Evolutionary conservation across 1,140 invertebrate genomes (phyloP), one percentile per base, ranked within the genome.

Genomic region (Cataglyphis hispanica): DNA sequence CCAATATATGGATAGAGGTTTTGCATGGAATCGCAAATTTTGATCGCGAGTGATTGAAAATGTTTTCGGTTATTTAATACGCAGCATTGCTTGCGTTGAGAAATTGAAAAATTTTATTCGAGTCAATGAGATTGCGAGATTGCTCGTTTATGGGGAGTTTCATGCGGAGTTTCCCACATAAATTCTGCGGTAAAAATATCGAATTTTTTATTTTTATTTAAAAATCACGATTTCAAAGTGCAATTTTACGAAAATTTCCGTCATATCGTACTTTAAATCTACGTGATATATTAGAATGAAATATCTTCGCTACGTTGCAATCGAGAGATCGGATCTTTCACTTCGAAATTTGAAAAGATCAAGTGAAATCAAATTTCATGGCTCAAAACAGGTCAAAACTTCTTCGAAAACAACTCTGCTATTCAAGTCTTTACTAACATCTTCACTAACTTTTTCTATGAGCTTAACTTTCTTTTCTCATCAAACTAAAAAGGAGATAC

Each of bases 321-420:
- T n/a, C 25, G 25, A 40, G 19, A 63, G 66, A 67, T 67, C 76
- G 11, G 34, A 13, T 13, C 16, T 7, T 40, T 70, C 19, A 8
- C 8, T 7, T 0, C 22, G 5, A 19, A 5, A 11, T 56, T 2
- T 5, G 13, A 13, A 19, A 56, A 16, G 50, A 80, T 80, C 46
- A 27, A 69, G 22, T 16, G 25, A 58, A 70, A 37, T 66, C n/a
- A n/a, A n/a, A 53, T 72, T 25, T 43, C 37, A 0, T n/a, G 16
- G 72, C 37, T 43, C 25, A 7, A 60, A 74, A 83, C 8, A 70
- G 27, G 13, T 81, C 53, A 22, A n/a, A 83, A 69, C 69, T 69
- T 80, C 67, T 58, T 31, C 11, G n/a, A 19, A 60, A 61, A 46
- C 34, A 72, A 74, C 25, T 7, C 6, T 34, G 63, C 11, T 27